Evolutionary conservation across 2,113 vertebrate species (phyloP), one percentile per base, ranked within the genome.

Genomic region (Dasyornis broadbenti): DNA sequence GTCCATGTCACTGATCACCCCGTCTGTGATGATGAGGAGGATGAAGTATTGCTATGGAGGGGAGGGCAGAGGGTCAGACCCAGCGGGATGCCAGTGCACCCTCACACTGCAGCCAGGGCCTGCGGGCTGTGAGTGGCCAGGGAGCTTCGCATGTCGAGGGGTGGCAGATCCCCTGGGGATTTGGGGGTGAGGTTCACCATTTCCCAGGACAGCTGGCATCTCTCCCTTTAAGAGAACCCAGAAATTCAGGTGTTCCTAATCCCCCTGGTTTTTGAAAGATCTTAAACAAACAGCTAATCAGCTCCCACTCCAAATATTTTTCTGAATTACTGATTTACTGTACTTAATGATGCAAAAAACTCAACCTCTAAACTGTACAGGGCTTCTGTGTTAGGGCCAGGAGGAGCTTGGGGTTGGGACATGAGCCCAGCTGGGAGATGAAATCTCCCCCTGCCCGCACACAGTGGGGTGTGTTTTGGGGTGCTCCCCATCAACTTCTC

Each of bases 1-100:
- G 1, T 99, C 99, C 99, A 99, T 99, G 96, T 99, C 99, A 1
- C 99, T 99, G 98, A 99, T 99, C 96, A 99, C 99, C 0, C 99
- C 99, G 0, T 99, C 99, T 1, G 99, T 99, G 97, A 99, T 99
- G 95, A 99, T 99, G 86, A 99, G 98, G 88, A 99, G 99, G 83
- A 98, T 99, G 98, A 99, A 99, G 97, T 99, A 99, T 89, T 99
- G 99, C 99, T 99, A 98, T 4, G 13, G 57, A 70, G 78, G 50
- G 57, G 14, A 91, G 26, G 57, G 63, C 6, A 10, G 35, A 10
- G 35, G 21, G 37, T 90, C 64, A 92, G 37, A 28, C 13, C 5
- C 64, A 13, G 12, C 0, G 9, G 37, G 53, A 14, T 4, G 16
- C 8, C 0, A 3, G 44, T 5, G 7, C 45, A 42, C 18, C 33